Conservation (phyloP, 2,888 invertebrate species). For the Hesperia comma region DNA sequence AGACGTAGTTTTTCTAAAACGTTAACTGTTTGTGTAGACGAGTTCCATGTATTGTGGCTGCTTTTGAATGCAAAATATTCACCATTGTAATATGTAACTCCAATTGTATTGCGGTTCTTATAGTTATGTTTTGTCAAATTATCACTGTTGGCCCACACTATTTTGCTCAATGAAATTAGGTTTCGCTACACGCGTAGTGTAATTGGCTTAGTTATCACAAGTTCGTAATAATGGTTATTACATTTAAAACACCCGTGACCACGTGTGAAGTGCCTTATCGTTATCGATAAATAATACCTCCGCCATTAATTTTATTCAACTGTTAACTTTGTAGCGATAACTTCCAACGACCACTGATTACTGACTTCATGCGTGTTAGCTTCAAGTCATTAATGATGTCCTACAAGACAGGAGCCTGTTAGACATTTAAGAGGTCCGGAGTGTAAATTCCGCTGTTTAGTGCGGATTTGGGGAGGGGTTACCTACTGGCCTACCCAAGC, state of each 20-base stretch:
- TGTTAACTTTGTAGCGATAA: background rate
- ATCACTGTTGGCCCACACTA: background rate
- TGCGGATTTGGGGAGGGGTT: too few relatives aligned
- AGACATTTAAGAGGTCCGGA: too few relatives aligned
- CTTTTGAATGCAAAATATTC: too few relatives aligned
- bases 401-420: background rate
- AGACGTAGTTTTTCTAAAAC: slow-evolving; percentile 25
- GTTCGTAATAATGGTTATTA: background rate
- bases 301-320: background rate
- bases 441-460: too few relatives aligned
- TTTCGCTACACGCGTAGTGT: background rate
- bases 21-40: slow-evolving; percentile 24
- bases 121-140: too few relatives aligned
- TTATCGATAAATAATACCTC: slow-evolving; percentile 3
- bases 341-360: background rate
- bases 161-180: background rate
- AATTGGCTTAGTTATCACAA: background rate
- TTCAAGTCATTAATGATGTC: background rate
- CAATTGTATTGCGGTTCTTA: too few relatives aligned
- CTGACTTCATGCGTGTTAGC: background rate
- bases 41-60: background rate
- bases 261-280: background rate
- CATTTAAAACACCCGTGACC: background rate
- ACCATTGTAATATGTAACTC: too few relatives aligned
- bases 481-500: too few relatives aligned